These are phyloP conservation scores for Neolamprologus fasciatus DNA, from an alignment of 2,113 vertebrate species.

Conservation along the genomic window DNA sequence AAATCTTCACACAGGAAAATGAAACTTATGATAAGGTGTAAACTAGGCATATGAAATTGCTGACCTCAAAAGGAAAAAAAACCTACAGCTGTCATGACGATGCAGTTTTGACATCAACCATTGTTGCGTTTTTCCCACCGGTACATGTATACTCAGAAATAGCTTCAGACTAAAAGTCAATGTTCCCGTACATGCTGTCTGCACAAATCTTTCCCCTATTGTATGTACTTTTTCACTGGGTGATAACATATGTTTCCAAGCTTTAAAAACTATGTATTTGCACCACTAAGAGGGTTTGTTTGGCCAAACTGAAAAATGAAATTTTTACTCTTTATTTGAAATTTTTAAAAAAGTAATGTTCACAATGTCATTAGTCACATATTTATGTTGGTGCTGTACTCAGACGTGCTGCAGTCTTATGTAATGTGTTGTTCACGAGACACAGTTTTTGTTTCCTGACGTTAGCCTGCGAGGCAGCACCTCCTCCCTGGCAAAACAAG, in stretches of 20 bases:
- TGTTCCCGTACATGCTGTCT: background rate
- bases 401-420: background rate
- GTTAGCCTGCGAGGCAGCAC: background rate
- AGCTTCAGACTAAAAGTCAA: background rate
- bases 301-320: rapidly evolving
- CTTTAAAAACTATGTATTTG: background rate
- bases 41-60: background rate
- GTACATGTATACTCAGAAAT: background rate
- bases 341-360: rapidly evolving
- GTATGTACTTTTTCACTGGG: background rate
- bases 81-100: background rate
- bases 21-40: background rate
- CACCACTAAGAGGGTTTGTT: background rate
- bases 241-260: background rate
- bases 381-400: background rate
- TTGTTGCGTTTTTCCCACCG: background rate
- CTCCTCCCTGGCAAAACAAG: background rate
- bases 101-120: background rate
- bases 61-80: background rate
- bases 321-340: background rate
- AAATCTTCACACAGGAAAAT: background rate
- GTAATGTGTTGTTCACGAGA: background rate
- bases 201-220: background rate
- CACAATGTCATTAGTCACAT: background rate
- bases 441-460: background rate